A percentile compares a stretch with the other conserved stretches of the same genome.
Evolutionary conservation across 2,113 vertebrate species (phyloP).

Genomic region (Lophochroa leadbeateri): DNA sequence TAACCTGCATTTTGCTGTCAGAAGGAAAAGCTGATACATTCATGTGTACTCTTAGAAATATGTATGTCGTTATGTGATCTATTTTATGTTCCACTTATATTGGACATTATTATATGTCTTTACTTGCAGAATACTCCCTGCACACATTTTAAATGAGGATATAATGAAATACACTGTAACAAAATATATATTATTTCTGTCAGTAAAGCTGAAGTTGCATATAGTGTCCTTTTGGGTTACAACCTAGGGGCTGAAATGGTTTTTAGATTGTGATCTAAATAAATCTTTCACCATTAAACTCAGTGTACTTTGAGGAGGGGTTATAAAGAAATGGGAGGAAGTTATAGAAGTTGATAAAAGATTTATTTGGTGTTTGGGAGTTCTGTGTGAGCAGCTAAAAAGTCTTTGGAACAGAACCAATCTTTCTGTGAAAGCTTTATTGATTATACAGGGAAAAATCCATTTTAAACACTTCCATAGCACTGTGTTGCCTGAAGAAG

Average conservation of each 20-base stretch:
- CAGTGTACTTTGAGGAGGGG: neutral
- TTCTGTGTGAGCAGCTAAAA: neutral
- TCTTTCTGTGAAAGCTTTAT: conserved; percentile 45
- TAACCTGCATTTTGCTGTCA: neutral
- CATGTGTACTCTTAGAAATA: neutral
- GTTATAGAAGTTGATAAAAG: neutral
- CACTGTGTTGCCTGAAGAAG: conserved; percentile 35
- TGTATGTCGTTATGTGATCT: fast-evolving
- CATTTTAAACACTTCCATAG: conserved; percentile 56
- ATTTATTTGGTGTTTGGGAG: neutral
- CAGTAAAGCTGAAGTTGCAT: neutral
- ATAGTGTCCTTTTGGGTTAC: neutral
- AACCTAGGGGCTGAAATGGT: neutral
- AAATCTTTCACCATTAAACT: neutral
- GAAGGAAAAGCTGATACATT: neutral
- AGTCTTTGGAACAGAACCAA: conserved; percentile 19
- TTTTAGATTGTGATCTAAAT: neutral
- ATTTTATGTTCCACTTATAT: neutral
- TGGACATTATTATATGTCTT: neutral
- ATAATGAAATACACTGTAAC: neutral
- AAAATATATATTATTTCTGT: neutral
- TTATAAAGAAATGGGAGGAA: neutral
- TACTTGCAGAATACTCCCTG: neutral
- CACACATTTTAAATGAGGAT: neutral
- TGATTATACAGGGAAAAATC: conserved; percentile 58